Evolutionary conservation across 2,113 vertebrate genomes (phyloP).

Genomic region (Oryctolagus cuniculus): mOryCun1.1 NC_091436.1:74570001-74570500

Average conservation of each 20-base stretch:
- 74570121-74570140: not conserved
- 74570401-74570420: conserved; percentile 60
- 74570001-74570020: conserved; percentile 41
- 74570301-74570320: conserved; percentile 70
- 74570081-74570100: conserved; percentile 42
- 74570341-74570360: conserved; percentile 62
- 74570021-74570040: conserved; percentile 58
- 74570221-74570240: conserved; percentile 60
- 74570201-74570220: conserved; percentile 34
- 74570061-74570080: conserved; percentile 52
- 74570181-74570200: not conserved
- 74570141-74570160: conserved; percentile 34
- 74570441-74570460: conserved; percentile 12
- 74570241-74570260: conserved; percentile 69
- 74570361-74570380: conserved; percentile 56
- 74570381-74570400: conserved; percentile 13
- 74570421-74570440: not conserved
- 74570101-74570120: conserved; percentile 40
- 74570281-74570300: conserved; percentile 71
- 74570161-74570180: conserved; percentile 27
- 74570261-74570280: conserved; percentile 66
- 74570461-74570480: conserved; percentile 29
- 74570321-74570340: conserved; percentile 73
- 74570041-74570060: conserved; percentile 14
- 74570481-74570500: conserved; percentile 47